Evolutionary conservation across 2,888 invertebrate genomes (phyloP), one percentile per base, ranked within the genome.

Genomic region (Julus scandinavius): DNA sequence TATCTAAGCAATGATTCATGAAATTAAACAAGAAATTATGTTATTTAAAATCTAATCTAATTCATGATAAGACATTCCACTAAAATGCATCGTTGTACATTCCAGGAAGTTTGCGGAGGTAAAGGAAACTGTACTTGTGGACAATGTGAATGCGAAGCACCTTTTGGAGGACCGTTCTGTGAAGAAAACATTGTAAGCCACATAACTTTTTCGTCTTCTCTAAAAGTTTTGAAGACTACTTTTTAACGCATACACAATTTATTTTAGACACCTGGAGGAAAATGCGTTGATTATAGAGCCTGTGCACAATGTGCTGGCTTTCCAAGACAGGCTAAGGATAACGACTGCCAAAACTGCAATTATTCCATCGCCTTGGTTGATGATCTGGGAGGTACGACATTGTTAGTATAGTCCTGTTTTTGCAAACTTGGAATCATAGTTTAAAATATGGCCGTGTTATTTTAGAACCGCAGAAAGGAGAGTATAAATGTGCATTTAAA

Each of bases 321-420:
- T 84, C 84, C 84, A n/a, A 84, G 38, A n/a, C 84, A 84, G 11
- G 40, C 84, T 15, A 40, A 84, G 40, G 84, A 40, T 17, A 17
- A 84, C n/a, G 84, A 84, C 15, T 84, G 84, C 40, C 40, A 84
- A 84, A 84, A 84, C 17, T 84, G 84, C 84, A 84, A 84, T 84
- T 84, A 84, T 84, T 41, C 84, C 84, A 84, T 38, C 17, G 84
- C 40, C 40, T 5, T 84, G 45, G 45, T 84, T 2, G 15, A 3
- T 2, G 84, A 84, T 17, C 45, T 84, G 17, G 84, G 84, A 84
- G 84, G 84, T 84, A 20, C 7, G 83, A n/a, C 9, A 40, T 58
- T 3, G 13, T 4, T 20, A 40, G 15, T 20, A 83, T 15, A 40
- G 38, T 83, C 11, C 7, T 9, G 40, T 17, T 38, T 15, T 84